Base-by-base conservation (phyloP, 2,113 vertebrate species). In the Ranitomeya variabilis region DNA sequence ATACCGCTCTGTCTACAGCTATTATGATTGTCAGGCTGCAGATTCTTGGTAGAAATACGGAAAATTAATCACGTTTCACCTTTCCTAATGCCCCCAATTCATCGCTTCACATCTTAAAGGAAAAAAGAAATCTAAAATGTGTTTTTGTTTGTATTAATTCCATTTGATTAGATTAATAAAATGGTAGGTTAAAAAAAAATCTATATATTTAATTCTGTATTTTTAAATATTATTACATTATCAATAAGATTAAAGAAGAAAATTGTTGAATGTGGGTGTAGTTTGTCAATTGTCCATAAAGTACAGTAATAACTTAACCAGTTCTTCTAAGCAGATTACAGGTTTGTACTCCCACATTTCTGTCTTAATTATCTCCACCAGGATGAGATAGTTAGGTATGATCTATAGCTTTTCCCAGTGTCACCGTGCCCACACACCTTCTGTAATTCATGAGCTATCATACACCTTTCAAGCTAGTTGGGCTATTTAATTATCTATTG, bases 331-430 rank as follows among this genome's bases (percentile, higher is more conserved):
- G 93, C 92, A 91, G 91, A 93, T 95, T 91, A 88, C 91, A 92
- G 91, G 90, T 93, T 90, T 93, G 91, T 93, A 94, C 94, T 93
- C 95, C 94, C 94, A 96, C 95, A 95, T 94, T 95, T 89, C 94
- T 91, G 91, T 92, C 93, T 94, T 96, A 96, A 95, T 96, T 95
- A 95, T 94, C 95, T 94, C 94, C 93, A 94, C 94, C 91, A 95
- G 94, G 92, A 95, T 95, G 92, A 95, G 95, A 94, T 94, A 95
- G 93, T 90, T 93, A 94, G 93, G 93, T 93, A 93, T 94, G 94
- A 95, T 95, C 95, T 95, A 95, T 94, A 95, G 92, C 92, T 91
- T 93, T 94, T 92, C 91, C 93, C 92, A 93, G 95, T 94, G 92
- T 95, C 94, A 93, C 93, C 92, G 93, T 96, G 93, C 95, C 94